Evolutionary conservation across 1,140 invertebrate species (phyloP), one percentile per base, ranked within the genome.

Genomic region (Drosophila eugracilis): DNA sequence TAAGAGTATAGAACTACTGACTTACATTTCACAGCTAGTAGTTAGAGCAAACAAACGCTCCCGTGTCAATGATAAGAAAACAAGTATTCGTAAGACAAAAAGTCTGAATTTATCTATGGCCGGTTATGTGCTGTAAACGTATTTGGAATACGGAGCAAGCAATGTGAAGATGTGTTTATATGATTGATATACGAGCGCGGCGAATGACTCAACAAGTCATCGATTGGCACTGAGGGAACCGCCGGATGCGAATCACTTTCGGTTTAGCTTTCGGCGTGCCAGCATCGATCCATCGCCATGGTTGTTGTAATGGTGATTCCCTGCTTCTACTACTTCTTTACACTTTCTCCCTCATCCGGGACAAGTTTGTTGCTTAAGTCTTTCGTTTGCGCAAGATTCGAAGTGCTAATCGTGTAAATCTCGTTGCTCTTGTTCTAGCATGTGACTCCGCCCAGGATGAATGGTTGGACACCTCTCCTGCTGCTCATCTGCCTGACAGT

Each of bases 401-500:
- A 19, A 30, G 24, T 39, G 14, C 39, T 58, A 57, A 57, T 53
- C 53, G 50, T 37, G 37, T 32, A 14, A 54, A 58, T 54, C 50
- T 14, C 19, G 0, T 32, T 62, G 12, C 12, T 75, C 14, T 39
- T 19, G 19, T 84, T 58, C 12, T 72, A 84, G 80, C 75, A 77
- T 28, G 62, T 81, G 14, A 73, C 36, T 10, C 44, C 22, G 21
- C 9, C 17, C 50, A 60, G 6, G 4, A 28, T 34, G 15, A 28
- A 19, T 7, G 58, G 84, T 6, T 90, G 89, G 89, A 85, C 77
- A 0, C 63, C 77, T 10, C 42, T 90, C 12, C 30, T 90, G 28
- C 36, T 86, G n/a, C n/a, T 60, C 3, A 79, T 91, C 14, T 77
- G 94, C 14, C 74, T 95, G 37, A 93, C 94, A 3, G 95, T 95